Conservation (phyloP, 1,140 invertebrate species). For the Drosophila ironensis region DNA sequence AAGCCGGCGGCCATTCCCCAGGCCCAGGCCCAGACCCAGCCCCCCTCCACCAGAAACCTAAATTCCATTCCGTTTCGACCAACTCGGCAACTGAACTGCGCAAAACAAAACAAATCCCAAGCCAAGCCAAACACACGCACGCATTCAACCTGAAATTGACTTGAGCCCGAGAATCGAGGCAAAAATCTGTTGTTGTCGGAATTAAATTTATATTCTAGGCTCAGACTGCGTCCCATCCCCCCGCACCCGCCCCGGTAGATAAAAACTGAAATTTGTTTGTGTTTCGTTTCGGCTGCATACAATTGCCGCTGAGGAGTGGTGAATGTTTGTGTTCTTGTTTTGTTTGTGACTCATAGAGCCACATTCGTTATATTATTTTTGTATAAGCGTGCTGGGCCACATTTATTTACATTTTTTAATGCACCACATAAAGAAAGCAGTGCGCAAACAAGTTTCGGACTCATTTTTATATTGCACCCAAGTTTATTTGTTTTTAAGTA, state of each 20-base stretch:
- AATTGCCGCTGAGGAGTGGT: constrained; percentile 10
- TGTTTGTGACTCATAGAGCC: constrained; percentile 30
- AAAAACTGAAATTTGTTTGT: constrained; percentile 55
- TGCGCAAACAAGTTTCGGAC: constrained; percentile 32
- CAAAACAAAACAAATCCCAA: constrained; percentile 24
- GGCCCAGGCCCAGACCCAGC: neutral
- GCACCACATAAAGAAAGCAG: constrained; percentile 55
- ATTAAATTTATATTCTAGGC: constrained; percentile 74
- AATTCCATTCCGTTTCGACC: constrained; percentile 21
- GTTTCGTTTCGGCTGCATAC: constrained; percentile 1
- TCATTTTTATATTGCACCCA: constrained; percentile 37
- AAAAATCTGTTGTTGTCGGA: constrained; percentile 62
- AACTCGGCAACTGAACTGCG: no score
- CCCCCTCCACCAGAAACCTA: neutral
- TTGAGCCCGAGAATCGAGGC: constrained; percentile 33
- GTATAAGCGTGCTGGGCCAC: constrained; percentile 37
- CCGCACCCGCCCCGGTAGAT: constrained; percentile 16
- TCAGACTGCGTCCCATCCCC: constrained; percentile 4
- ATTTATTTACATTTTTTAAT: constrained; percentile 75
- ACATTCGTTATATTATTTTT: constrained; percentile 31
- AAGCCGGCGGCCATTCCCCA: constrained; percentile 52
- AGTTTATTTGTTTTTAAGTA: constrained; percentile 48
- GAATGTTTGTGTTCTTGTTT: no score
- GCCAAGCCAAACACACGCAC: constrained; percentile 17
- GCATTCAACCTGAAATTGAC: constrained; percentile 20